These are phyloP conservation scores for Spinus olivaceus DNA, from an alignment of 2,797 vertebrate species.

Conservation along the genomic window DNA sequence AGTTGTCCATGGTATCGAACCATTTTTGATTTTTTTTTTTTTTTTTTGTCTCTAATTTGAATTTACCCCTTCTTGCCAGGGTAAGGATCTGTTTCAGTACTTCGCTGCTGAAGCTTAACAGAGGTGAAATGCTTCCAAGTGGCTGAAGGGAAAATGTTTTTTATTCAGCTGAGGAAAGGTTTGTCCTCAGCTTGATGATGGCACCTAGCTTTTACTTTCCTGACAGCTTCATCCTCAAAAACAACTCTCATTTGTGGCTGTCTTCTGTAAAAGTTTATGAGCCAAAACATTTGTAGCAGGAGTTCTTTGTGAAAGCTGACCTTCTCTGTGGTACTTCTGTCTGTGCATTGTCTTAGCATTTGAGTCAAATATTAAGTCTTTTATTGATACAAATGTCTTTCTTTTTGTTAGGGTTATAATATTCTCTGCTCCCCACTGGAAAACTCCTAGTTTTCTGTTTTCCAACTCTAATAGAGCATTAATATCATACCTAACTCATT, in stretches of 20 bases:
- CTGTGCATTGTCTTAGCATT: not conserved
- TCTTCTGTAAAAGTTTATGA: not conserved
- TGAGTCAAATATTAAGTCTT: not conserved
- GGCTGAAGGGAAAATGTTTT: not conserved
- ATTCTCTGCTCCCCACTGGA: not conserved
- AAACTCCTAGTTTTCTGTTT: not conserved
- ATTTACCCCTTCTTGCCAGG: not conserved
- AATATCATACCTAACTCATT: not conserved
- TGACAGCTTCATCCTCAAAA: not conserved
- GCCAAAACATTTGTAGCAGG: not conserved
- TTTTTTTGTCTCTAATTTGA: not conserved
- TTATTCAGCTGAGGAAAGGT: not conserved
- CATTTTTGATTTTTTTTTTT: not conserved
- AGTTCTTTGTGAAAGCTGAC: not conserved
- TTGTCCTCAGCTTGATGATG: not conserved
- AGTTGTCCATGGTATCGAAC: not conserved
- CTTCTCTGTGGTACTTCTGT: not conserved
- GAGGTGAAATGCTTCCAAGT: not conserved
- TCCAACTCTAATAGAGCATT: not conserved
- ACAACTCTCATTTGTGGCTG: not conserved
- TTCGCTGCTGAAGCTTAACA: not conserved
- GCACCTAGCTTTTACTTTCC: not conserved
- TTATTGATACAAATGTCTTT: not conserved
- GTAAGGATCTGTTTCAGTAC: constrained; percentile 9
- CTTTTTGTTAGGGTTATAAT: not conserved